phyloP scores from a whole-genome alignment of 2,113 vertebrate genomes.

The Indicator indicator region DNA sequence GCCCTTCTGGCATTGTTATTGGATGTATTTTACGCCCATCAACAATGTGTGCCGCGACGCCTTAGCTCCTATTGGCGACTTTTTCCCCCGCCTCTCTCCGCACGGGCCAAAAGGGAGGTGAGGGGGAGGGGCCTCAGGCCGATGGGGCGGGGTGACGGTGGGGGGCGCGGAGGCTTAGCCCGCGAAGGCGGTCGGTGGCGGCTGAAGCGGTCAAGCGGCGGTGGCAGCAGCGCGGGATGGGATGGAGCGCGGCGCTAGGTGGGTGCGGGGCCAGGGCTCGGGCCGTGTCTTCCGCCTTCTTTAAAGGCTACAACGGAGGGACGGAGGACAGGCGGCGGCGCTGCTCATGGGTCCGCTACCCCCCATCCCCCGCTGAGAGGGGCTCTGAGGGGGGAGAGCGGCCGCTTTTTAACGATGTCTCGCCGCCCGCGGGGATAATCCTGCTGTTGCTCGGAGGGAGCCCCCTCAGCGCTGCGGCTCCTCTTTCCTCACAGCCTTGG shows the following conservation, averaged over 20 bases:
- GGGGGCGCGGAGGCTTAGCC: conserved; percentile 48
- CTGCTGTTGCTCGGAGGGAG: neutral
- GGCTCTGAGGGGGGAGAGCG: conserved; percentile 7
- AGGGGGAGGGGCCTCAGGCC: neutral
- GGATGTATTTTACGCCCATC: conserved; percentile 10
- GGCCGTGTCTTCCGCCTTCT: neutral
- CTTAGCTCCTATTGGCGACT: neutral
- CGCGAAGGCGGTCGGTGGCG: neutral
- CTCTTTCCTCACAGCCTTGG: neutral
- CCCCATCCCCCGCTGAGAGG: neutral
- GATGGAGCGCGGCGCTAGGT: neutral
- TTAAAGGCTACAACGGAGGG: no score
- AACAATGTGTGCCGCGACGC: rapidly evolving
- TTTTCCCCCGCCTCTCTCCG: neutral
- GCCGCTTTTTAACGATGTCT: neutral
- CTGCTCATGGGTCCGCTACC: neutral
- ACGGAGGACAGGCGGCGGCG: no score
- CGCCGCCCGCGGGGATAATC: conserved; percentile 67
- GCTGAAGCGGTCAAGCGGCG: neutral
- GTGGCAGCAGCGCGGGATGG: neutral
- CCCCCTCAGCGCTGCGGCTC: neutral
- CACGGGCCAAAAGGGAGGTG: neutral
- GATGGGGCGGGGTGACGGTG: neutral
- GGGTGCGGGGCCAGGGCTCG: neutral
- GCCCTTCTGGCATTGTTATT: neutral